Conservation (phyloP, 1,140 invertebrate species). For the Drusus annulatus region DNA sequence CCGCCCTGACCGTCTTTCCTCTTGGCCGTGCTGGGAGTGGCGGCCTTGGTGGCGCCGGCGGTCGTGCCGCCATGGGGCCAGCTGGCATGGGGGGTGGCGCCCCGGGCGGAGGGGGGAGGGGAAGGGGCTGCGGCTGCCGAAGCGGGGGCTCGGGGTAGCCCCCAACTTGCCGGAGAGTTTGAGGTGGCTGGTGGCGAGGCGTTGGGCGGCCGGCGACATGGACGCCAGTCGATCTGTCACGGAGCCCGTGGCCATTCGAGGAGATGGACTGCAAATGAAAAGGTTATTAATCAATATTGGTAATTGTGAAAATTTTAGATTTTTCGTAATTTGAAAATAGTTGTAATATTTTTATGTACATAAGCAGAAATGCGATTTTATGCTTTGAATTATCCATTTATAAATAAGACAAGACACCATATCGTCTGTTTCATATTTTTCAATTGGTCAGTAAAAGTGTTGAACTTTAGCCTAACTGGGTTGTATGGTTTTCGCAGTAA, state of each 20-base stretch:
- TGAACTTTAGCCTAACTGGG: too few relatives aligned
- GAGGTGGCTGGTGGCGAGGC: slow-evolving; percentile 77
- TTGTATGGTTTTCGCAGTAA: too few relatives aligned
- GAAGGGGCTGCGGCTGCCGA: slow-evolving; percentile 62
- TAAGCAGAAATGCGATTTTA: too few relatives aligned
- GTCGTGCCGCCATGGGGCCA: slow-evolving; percentile 57
- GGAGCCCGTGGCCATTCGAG: slow-evolving; percentile 71
- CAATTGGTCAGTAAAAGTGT: too few relatives aligned
- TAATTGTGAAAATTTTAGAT: too few relatives aligned
- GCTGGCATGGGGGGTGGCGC: slow-evolving; percentile 50
- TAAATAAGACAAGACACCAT: too few relatives aligned
- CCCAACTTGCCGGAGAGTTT: slow-evolving; percentile 63
- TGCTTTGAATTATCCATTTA: too few relatives aligned
- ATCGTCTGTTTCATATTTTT: too few relatives aligned
- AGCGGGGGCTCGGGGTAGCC: slow-evolving; percentile 64
- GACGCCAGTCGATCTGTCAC: slow-evolving; percentile 85
- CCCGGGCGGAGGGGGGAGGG: slow-evolving; percentile 57
- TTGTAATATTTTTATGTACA: too few relatives aligned
- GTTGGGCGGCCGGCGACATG: slow-evolving; percentile 95
- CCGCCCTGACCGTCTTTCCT: slow-evolving; percentile 43
- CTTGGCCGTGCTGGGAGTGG: slow-evolving; percentile 60
- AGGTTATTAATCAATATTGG: too few relatives aligned
- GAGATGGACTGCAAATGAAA: slow-evolving; percentile 69
- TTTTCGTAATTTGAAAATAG: too few relatives aligned
- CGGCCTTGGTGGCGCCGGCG: slow-evolving; percentile 45